phyloP scores from a whole-genome alignment of 92 coral and sea anemone genomes.

The Porites evermanni region DNA sequence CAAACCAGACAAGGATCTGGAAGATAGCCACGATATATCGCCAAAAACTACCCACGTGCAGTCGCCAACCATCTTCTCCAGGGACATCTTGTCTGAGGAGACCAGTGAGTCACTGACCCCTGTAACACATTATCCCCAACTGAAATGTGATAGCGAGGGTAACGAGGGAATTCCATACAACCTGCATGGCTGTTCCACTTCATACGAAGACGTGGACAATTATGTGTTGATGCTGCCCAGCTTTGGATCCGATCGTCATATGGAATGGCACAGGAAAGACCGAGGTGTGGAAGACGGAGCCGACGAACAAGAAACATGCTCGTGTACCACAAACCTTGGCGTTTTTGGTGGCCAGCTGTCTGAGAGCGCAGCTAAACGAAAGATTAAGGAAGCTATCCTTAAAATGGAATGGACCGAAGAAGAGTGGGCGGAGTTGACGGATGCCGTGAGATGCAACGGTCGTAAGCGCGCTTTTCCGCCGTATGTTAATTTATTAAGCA shows the following conservation, averaged over 20 bases:
- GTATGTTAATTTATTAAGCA: neutral
- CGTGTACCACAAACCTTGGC: neutral
- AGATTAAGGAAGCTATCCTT: slow-evolving; percentile 10
- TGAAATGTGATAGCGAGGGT: neutral
- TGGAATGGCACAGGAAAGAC: neutral
- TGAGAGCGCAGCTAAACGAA: slow-evolving; percentile 5
- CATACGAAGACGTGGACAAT: neutral
- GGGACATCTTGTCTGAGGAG: neutral
- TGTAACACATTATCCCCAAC: neutral
- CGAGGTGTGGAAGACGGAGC: neutral
- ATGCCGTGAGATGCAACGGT: neutral
- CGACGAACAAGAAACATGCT: neutral
- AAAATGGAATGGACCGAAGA: slow-evolving; percentile 30
- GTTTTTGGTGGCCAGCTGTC: neutral
- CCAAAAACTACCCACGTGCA: neutral
- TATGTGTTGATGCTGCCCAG: neutral
- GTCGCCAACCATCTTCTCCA: neutral
- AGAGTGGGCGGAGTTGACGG: slow-evolving; percentile 40
- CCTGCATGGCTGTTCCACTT: neutral
- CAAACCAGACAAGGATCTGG: neutral
- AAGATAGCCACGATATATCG: neutral
- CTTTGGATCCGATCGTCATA: neutral
- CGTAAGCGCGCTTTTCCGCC: neutral
- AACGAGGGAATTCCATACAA: neutral
- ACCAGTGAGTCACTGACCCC: neutral